Conservation (phyloP, 2,888 invertebrate genomes). For the Catotricha subobsoleta region DNA sequence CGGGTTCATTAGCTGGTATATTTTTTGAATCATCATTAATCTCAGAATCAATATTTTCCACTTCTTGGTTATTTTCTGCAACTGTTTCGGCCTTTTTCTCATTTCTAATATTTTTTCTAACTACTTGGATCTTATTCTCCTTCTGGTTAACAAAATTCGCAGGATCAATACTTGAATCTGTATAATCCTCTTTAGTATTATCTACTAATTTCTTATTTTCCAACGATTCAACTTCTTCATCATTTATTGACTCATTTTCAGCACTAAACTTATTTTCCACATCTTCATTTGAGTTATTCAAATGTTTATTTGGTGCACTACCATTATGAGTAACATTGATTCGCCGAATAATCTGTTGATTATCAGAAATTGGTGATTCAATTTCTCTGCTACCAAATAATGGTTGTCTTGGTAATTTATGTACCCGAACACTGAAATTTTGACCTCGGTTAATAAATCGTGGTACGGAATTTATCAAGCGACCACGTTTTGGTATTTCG, state of each 20-base stretch:
- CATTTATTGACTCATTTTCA: conserved; percentile 1
- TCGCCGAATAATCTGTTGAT: conserved; percentile 10
- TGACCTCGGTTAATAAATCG: not conserved
- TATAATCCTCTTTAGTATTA: not conserved
- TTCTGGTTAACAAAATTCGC: not conserved
- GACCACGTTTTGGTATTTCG: not conserved
- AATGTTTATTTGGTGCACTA: conserved; percentile 9
- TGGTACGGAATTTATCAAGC: not conserved
- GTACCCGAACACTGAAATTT: conserved; percentile 10
- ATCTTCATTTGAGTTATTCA: too few species aligned
- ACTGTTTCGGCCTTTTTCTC: not conserved
- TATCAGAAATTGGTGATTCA: too few species aligned
- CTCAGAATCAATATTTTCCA: not conserved
- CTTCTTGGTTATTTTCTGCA: conserved; percentile 1
- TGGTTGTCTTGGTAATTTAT: not conserved
- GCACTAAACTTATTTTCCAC: not conserved
- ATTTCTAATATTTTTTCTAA: not conserved
- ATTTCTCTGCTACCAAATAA: not conserved
- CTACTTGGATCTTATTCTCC: not conserved
- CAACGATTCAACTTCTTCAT: conserved; percentile 1
- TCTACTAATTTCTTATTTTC: not conserved
- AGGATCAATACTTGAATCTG: not conserved
- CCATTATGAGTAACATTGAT: conserved; percentile 15
- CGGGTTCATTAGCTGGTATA: too few species aligned
- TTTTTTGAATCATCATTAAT: conserved; percentile 6